Evolutionary conservation across 2,888 invertebrate genomes (phyloP), one percentile per base, ranked within the genome.

Genomic region (Agonopterix heracliana): DNA sequence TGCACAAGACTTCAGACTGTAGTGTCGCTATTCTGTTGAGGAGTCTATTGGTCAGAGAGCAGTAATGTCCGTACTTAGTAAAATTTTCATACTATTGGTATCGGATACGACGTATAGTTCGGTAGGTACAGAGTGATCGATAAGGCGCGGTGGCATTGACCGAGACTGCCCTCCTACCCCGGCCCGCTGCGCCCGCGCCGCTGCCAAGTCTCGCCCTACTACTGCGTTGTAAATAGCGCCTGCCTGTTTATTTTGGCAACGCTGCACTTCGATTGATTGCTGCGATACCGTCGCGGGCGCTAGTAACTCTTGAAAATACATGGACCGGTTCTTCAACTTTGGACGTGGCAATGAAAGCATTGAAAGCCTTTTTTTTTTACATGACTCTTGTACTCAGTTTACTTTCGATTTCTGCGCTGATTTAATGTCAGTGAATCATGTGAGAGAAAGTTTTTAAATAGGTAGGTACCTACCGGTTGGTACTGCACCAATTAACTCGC

Each of bases 81-180:
- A 26, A 26, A 5, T 26, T 1, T 26, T 26, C 5, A 26, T 26
- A 26, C 26, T 26, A 26, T 26, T 26, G 1, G 26, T 26, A 26
- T 26, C 26, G 26, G 26, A 26, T 26, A 26, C 26, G 26, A 26
- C 26, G 7, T 26, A 3, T 26, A 26, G n/a, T n/a, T n/a, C n/a
- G 26, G 26, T 26, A 26, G 3, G 3, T 5, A 26, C 26, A 26
- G 2, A 26, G 26, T 26, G 53, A 59, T 60, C 57, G 63, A 65
- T 68, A 64, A 64, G 64, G 53, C 47, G 55, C 51, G 50, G 57
- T 61, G 71, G 60, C 71, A 68, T 64, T 71, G 71, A 71, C 70
- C 70, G 60, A 56, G 10, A 49, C 26, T 17, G 44, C 42, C 41
- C 44, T 44, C 45, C 34, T 49, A 45, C 48, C 52, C 44, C 50